Percentiles rank a stretch among this genome's conserved stretches.
Evolutionary conservation across 1,140 invertebrate species (phyloP).

Genomic region (Frieseomelitta varia): DNA sequence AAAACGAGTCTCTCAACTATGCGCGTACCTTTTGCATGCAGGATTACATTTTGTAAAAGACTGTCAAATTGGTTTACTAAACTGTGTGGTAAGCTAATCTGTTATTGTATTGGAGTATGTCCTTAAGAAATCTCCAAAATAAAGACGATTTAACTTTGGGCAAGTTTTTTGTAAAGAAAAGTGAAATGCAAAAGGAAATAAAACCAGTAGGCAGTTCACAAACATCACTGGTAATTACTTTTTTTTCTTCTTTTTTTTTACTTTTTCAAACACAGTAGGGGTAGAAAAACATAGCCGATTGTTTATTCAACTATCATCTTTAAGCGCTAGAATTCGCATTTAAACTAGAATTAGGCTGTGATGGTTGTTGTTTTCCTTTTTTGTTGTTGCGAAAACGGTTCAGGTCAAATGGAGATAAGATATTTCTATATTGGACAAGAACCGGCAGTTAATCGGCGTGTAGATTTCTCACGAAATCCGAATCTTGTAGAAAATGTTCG

Average conservation of each 20-base stretch:
- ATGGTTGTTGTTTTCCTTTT: slow-evolving; percentile 32
- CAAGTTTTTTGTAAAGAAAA: slow-evolving; percentile 54
- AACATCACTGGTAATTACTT: slow-evolving; percentile 45
- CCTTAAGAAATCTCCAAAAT: neutral
- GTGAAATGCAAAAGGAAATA: slow-evolving; percentile 54
- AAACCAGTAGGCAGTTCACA: slow-evolving; percentile 50
- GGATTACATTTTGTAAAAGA: slow-evolving; percentile 22
- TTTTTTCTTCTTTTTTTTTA: slow-evolving; percentile 51
- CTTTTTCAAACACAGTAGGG: slow-evolving; percentile 61
- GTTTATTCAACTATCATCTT: slow-evolving; percentile 73
- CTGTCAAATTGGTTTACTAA: slow-evolving; percentile 18
- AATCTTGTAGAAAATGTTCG: slow-evolving; percentile 67
- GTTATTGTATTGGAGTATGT: neutral
- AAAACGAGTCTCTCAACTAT: neutral
- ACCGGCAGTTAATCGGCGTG: slow-evolving; percentile 76
- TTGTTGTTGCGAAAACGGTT: slow-evolving; percentile 52
- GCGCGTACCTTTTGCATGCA: slow-evolving; percentile 11
- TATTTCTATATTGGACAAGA: slow-evolving; percentile 59
- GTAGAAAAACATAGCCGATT: slow-evolving; percentile 74
- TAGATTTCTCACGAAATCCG: slow-evolving; percentile 50
- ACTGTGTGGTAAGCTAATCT: neutral
- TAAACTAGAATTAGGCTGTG: slow-evolving; percentile 68
- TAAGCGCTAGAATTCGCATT: slow-evolving; percentile 73
- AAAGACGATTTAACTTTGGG: slow-evolving; percentile 5
- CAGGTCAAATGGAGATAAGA: slow-evolving; percentile 55